Conservation (phyloP, 1,140 invertebrate species). For the Penaeus indicus region DNA sequence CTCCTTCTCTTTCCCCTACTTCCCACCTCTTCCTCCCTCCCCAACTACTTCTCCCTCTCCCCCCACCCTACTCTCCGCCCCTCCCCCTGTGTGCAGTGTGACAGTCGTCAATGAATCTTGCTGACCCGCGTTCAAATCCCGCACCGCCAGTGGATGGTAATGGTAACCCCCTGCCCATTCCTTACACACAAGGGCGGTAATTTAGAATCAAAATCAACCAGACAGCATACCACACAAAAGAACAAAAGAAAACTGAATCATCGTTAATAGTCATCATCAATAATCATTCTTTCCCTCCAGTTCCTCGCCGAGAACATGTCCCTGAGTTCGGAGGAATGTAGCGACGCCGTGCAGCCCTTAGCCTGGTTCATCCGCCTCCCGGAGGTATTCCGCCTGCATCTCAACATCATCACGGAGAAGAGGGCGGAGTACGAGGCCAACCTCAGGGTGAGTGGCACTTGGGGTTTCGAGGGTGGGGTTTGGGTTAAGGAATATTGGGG, state of each 20-base stretch:
- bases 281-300: constrained; percentile 67
- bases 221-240: no score
- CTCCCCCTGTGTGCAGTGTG: background rate
- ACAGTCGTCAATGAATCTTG: background rate
- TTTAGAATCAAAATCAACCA: no score
- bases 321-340: constrained; percentile 86
- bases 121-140: no score
- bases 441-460: constrained; percentile 74
- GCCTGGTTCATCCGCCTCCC: constrained; percentile 87
- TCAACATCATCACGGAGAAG: constrained; percentile 84
- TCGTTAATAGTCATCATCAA: background rate
- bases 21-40: background rate
- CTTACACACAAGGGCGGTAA: no score
- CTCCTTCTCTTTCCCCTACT: background rate
- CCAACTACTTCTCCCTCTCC: no score
- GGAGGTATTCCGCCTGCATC: constrained; percentile 85
- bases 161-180: no score
- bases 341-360: constrained; percentile 87
- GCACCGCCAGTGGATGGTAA: no score
- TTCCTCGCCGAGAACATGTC: constrained; percentile 85
- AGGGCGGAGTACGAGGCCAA: constrained; percentile 87
- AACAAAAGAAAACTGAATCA: background rate
- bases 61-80: background rate
- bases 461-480: background rate
- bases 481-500: background rate